Conservation (phyloP, 30 jellyfish, hydroid and myxozoan species). For the Hydractinia echinata region DNA sequence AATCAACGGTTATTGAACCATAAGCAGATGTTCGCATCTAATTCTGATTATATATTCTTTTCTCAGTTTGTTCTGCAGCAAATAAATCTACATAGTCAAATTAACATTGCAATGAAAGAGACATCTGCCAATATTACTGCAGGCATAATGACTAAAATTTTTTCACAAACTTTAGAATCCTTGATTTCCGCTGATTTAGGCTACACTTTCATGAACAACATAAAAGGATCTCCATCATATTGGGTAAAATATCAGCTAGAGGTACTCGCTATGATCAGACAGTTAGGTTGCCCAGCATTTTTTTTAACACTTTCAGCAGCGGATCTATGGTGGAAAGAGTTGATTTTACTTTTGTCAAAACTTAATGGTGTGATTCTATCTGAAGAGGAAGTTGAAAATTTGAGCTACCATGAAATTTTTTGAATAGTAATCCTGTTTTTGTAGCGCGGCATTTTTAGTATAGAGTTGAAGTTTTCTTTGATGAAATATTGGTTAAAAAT, state of each 20-base stretch:
- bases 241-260: not conserved
- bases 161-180: too few species aligned
- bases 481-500: not conserved
- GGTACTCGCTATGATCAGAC: slow-evolving; percentile 14
- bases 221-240: too few species aligned
- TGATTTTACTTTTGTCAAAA: not conserved
- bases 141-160: too few species aligned
- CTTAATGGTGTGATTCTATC: not conserved
- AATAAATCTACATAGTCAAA: too few species aligned
- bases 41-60: too few species aligned
- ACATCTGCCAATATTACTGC: too few species aligned
- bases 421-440: slow-evolving; percentile 9
- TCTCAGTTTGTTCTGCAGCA: too few species aligned
- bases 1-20: too few species aligned
- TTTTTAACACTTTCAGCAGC: not conserved
- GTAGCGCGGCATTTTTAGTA: slow-evolving; percentile 5
- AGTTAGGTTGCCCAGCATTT: not conserved
- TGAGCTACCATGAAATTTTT: not conserved
- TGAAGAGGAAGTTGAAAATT: not conserved
- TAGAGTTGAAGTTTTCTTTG: slow-evolving; percentile 3
- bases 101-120: too few species aligned
- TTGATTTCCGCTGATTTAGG: too few species aligned
- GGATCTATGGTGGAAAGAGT: slow-evolving; percentile 7
- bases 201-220: too few species aligned
- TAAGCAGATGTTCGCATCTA: too few species aligned